Conservation (phyloP, 2,888 invertebrate species). For the Ischnus inquisitorius region DNA sequence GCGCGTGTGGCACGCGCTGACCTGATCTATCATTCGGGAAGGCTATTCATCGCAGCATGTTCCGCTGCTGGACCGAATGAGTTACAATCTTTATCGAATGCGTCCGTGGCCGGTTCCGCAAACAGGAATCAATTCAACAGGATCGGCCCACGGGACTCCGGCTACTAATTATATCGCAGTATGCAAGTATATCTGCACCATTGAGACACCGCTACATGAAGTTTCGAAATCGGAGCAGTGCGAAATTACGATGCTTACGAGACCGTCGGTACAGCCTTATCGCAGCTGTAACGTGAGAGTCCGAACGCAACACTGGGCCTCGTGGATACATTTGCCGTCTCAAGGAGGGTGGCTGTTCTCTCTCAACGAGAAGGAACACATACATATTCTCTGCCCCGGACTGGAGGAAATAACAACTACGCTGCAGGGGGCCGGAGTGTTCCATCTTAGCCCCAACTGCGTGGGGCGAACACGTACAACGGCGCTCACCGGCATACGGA, state of each 20-base stretch:
- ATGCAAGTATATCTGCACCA: not conserved
- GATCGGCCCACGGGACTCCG: not conserved
- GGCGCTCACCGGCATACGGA: slow-evolving; percentile 3
- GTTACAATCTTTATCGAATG: too few relatives aligned
- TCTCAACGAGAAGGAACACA: not conserved
- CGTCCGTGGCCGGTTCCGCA: not conserved
- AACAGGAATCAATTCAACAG: not conserved
- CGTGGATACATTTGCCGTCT: not conserved
- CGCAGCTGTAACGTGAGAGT: not conserved
- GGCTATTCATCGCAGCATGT: too few relatives aligned
- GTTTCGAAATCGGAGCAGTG: not conserved
- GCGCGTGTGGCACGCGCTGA: too few relatives aligned
- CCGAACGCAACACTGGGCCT: not conserved
- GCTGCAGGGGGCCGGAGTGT: not conserved
- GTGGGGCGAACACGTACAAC: slow-evolving; percentile 10
- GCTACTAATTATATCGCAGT: not conserved
- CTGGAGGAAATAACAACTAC: not conserved
- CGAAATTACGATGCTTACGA: not conserved
- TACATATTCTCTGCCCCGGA: not conserved
- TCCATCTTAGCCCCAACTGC: not conserved
- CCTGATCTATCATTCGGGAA: too few relatives aligned
- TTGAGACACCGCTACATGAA: not conserved
- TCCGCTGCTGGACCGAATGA: too few relatives aligned
- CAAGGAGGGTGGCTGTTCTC: slow-evolving; percentile 1
- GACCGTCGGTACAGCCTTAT: not conserved